A percentile compares a stretch with the other conserved stretches of the same genome.
These are phyloP conservation scores for Cataglyphis cursor DNA, from an alignment of 2,888 invertebrate species.

Conservation along the genomic window DNA sequence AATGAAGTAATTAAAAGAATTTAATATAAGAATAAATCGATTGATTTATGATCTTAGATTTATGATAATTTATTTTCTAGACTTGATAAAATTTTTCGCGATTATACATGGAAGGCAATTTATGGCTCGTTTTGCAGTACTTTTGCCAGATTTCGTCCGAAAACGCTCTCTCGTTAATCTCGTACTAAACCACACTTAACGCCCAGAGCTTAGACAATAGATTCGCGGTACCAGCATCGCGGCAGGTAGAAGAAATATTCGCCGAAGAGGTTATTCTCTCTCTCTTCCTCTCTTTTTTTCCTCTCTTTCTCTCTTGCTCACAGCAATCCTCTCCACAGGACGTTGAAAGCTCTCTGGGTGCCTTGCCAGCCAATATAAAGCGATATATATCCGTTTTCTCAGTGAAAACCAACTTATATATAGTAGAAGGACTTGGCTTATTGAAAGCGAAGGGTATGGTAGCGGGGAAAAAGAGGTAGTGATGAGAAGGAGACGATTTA, in stretches of 20 bases:
- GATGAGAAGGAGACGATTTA: slow-evolving; percentile 69
- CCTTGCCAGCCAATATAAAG: slow-evolving; percentile 70
- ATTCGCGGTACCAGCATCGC: slow-evolving; percentile 46
- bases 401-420: slow-evolving; percentile 69
- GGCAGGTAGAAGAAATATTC: slow-evolving; percentile 68
- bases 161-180: slow-evolving; percentile 32
- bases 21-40: not conserved
- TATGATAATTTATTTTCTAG: not conserved
- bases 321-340: slow-evolving; percentile 67
- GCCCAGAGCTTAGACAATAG: slow-evolving; percentile 31
- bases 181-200: slow-evolving; percentile 30
- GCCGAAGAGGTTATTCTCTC: slow-evolving; percentile 51
- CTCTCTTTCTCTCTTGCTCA: slow-evolving; percentile 51
- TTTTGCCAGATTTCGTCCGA: slow-evolving; percentile 10
- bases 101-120: not conserved
- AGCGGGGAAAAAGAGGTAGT: slow-evolving; percentile 53
- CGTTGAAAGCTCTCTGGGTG: slow-evolving; percentile 70
- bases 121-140: not conserved
- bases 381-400: slow-evolving; percentile 72
- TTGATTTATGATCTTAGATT: not conserved
- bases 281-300: not conserved
- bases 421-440: slow-evolving; percentile 71
- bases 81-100: not conserved
- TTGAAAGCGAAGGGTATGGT: slow-evolving; percentile 70
- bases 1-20: not conserved